Percentiles rank a stretch among this genome's conserved stretches.
Evolutionary conservation across 2,797 vertebrate genomes (phyloP).

Genomic region (Distichodus sexfasciatus): DNA sequence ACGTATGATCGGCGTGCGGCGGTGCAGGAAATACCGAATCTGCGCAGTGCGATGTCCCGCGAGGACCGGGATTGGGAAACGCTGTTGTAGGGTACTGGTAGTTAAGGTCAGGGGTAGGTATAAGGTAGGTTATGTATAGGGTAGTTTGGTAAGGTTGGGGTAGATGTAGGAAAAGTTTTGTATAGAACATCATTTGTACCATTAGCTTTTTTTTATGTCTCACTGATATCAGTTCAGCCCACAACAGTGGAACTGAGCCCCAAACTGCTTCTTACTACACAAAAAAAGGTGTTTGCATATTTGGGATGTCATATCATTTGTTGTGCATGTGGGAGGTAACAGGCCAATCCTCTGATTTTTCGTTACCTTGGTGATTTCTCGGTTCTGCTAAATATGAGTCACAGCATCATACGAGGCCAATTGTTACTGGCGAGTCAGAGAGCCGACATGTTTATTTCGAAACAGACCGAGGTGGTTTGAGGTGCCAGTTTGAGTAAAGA

Average conservation of each 20-base stretch:
- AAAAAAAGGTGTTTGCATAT: not conserved
- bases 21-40: too few relatives aligned
- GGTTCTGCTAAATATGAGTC: slow-evolving; percentile 17
- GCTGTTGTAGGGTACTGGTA: not conserved
- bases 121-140: not conserved
- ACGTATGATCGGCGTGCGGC: too few relatives aligned
- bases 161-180: too few relatives aligned
- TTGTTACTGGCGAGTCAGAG: not conserved
- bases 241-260: too few relatives aligned
- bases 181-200: too few relatives aligned
- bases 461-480: not conserved
- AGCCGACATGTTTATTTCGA: not conserved
- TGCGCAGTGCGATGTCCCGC: too few relatives aligned
- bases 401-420: not conserved
- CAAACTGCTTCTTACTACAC: too few relatives aligned
- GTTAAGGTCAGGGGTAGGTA: not conserved
- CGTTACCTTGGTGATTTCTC: slow-evolving; percentile 40
- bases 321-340: slow-evolving; percentile 15
- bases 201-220: too few relatives aligned
- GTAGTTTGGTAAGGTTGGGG: not conserved
- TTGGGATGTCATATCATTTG: slow-evolving; percentile 7
- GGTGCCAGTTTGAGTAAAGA: not conserved
- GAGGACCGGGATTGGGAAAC: too few relatives aligned
- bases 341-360: slow-evolving; percentile 21
- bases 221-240: too few relatives aligned